phyloP scores from a whole-genome alignment of 2,113 vertebrate species.

The Steatornis caripensis region DNA sequence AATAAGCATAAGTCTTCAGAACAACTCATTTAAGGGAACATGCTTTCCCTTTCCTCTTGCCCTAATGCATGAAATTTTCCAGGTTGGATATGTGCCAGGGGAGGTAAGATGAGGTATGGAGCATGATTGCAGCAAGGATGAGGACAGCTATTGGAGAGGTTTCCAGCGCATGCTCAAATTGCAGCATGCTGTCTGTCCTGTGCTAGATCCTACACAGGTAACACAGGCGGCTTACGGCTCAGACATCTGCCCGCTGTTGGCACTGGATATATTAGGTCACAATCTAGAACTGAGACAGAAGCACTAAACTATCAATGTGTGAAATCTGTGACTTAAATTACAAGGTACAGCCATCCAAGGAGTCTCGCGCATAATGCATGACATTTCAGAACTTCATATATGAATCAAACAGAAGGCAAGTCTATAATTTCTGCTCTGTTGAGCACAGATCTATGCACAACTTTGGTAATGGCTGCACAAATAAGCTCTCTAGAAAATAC shows the following conservation, averaged over 20 bases:
- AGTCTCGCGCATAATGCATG: slow-evolving; percentile 20
- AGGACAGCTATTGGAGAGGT: neutral
- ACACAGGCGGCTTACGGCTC: neutral
- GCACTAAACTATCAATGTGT: neutral
- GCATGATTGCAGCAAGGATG: neutral
- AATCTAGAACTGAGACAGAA: slow-evolving; percentile 19
- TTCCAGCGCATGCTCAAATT: neutral
- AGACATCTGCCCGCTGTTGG: neutral
- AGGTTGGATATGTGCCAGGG: neutral
- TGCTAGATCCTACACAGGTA: neutral
- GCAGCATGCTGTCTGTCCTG: neutral
- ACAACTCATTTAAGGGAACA: neutral
- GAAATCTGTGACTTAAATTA: slow-evolving; percentile 12
- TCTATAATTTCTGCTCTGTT: neutral
- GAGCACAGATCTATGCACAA: neutral
- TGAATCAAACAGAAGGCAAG: neutral
- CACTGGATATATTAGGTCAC: neutral
- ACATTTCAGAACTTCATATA: neutral
- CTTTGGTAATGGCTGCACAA: neutral
- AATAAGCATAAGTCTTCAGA: neutral
- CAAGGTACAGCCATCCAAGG: neutral
- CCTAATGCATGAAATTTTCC: neutral
- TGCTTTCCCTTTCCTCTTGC: neutral
- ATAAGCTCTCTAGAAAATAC: neutral
- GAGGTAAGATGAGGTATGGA: neutral